phyloP scores from a whole-genome alignment of 2,113 vertebrate species.

The Peromyscus maniculatus region DNA sequence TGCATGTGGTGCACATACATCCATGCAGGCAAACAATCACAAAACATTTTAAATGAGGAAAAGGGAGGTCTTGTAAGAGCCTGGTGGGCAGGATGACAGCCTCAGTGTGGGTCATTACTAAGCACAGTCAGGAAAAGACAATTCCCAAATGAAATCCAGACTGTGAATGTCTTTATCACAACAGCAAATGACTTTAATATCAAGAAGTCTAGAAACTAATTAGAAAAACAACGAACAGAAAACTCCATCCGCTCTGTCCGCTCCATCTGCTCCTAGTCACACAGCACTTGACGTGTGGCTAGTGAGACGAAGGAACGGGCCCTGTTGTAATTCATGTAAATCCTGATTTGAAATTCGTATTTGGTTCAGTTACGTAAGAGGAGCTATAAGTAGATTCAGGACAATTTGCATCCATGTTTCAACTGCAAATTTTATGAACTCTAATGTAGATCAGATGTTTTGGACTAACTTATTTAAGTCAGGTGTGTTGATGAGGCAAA shows the following conservation, averaged over 20 bases:
- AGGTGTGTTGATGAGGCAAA: neutral
- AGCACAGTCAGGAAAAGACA: neutral
- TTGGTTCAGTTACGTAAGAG: conserved; percentile 14
- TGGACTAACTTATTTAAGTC: conserved; percentile 20
- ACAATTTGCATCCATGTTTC: neutral
- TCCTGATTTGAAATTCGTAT: conserved; percentile 29
- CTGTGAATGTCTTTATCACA: neutral
- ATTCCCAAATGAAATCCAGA: conserved; percentile 46
- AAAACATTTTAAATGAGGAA: neutral
- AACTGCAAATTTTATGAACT: conserved; percentile 35
- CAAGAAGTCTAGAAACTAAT: neutral
- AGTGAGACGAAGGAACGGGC: neutral
- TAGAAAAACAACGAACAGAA: conserved; percentile 1
- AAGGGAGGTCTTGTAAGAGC: neutral
- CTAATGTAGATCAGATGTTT: conserved; percentile 1
- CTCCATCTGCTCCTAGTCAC: neutral
- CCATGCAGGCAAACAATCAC: neutral
- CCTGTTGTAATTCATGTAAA: conserved; percentile 24
- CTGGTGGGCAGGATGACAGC: conserved; percentile 11
- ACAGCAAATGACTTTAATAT: neutral
- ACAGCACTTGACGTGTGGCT: neutral
- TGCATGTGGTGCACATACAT: neutral
- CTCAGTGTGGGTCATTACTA: neutral
- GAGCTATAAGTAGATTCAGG: neutral
- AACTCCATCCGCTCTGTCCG: neutral